phyloP scores from a whole-genome alignment of 2,797 vertebrate genomes.

The Anisognathus igniventris region DNA sequence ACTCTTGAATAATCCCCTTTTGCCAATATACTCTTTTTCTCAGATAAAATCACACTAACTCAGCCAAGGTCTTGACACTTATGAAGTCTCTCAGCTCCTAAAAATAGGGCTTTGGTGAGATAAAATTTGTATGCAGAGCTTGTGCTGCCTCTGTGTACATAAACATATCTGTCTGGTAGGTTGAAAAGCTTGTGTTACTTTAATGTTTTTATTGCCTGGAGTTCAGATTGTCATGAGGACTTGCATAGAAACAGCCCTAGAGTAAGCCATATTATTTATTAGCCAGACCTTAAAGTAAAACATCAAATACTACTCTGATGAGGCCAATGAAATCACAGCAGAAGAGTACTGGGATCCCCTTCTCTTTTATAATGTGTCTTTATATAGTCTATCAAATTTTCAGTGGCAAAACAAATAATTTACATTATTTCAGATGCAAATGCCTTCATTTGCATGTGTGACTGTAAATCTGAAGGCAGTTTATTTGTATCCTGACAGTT shows the following conservation, averaged over 20 bases:
- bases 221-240: neutral
- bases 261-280: neutral
- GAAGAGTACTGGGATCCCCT: neutral
- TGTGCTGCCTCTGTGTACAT: neutral
- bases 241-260: neutral
- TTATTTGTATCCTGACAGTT: neutral
- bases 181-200: neutral
- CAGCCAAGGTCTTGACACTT: neutral
- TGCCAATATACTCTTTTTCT: neutral
- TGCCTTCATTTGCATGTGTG: neutral
- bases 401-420: constrained; percentile 3
- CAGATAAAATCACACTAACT: neutral
- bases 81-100: neutral
- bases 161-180: neutral
- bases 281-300: neutral
- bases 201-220: neutral
- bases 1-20: neutral
- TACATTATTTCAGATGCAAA: constrained; percentile 25
- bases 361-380: neutral
- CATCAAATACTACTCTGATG: neutral
- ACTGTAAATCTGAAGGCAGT: neutral
- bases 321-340: neutral
- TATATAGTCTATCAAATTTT: neutral
- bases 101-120: neutral
- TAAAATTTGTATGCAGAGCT: neutral